Percentiles rank a stretch among this genome's conserved stretches.
phyloP scores from a whole-genome alignment of 1,140 invertebrate genomes.

The Drosophila setifemur region DNA sequence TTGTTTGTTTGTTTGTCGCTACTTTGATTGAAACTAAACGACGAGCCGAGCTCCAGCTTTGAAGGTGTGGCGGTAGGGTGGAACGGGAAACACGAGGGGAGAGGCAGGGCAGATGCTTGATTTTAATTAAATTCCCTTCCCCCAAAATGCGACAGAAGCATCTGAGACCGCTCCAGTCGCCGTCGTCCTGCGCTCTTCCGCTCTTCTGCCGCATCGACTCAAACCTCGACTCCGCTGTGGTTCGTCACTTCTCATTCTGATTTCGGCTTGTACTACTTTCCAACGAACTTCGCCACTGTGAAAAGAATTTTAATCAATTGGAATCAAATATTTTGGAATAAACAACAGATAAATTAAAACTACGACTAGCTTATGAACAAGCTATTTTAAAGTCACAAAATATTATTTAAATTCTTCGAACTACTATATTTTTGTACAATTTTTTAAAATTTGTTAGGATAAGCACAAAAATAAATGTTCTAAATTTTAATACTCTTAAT shows the following conservation, averaged over 20 bases:
- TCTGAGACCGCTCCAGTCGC: slow-evolving; percentile 51
- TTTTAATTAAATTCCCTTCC: slow-evolving; percentile 81
- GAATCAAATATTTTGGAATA: no score
- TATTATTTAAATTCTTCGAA: no score
- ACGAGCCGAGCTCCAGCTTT: slow-evolving; percentile 29
- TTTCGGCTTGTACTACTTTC: not conserved
- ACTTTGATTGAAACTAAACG: slow-evolving; percentile 82
- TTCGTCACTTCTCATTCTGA: slow-evolving; percentile 60
- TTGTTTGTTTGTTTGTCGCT: slow-evolving; percentile 47
- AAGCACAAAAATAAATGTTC: no score
- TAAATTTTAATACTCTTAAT: no score
- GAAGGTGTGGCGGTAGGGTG: slow-evolving; percentile 3
- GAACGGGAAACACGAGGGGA: not conserved
- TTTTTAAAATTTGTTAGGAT: no score
- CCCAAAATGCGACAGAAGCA: slow-evolving; percentile 60
- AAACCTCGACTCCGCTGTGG: not conserved
- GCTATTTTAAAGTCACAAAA: no score
- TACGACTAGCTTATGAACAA: no score
- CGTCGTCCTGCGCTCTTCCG: slow-evolving; percentile 18
- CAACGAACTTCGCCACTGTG: no score
- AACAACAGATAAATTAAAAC: no score
- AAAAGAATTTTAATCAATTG: not conserved
- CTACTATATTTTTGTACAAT: no score
- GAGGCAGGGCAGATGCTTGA: slow-evolving; percentile 34
- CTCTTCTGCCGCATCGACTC: not conserved